These are phyloP conservation scores for Gymnarchus niloticus DNA, from an alignment of 2,113 vertebrate genomes.

Conservation along the genomic window DNA sequence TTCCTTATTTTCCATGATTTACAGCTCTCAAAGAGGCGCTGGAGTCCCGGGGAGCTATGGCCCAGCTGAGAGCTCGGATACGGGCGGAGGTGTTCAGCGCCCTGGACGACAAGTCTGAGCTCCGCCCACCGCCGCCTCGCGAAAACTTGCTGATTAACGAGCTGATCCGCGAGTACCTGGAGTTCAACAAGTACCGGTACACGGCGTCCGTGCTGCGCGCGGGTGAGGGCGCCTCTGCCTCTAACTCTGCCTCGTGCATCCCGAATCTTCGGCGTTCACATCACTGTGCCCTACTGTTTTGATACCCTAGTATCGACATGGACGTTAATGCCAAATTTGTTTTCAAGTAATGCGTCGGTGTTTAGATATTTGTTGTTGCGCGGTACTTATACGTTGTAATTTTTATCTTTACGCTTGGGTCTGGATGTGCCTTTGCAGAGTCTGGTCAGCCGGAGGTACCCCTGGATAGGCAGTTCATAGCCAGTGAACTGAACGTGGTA, in stretches of 20 bases:
- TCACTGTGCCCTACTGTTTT: no score
- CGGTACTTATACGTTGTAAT: not conserved
- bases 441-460: conserved; percentile 81
- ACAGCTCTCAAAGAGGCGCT: conserved; percentile 84
- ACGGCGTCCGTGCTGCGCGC: conserved; percentile 77
- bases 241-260: not conserved
- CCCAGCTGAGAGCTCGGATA: conserved; percentile 79
- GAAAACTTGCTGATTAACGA: conserved; percentile 93
- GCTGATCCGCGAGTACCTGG: conserved; percentile 87
- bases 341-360: no score
- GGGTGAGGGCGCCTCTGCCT: conserved; percentile 58
- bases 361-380: no score
- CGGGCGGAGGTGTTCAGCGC: conserved; percentile 87
- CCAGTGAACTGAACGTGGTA: conserved; percentile 74
- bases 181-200: conserved; percentile 86
- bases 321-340: no score
- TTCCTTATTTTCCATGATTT: not conserved
- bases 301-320: no score
- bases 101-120: conserved; percentile 72
- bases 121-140: conserved; percentile 69
- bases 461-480: conserved; percentile 84
- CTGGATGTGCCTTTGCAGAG: conserved; percentile 58
- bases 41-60: conserved; percentile 78
- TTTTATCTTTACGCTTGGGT: not conserved
- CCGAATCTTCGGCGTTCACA: no score